Base-by-base conservation (phyloP, 2,888 invertebrate species). In the Spisula subtruncata region DNA sequence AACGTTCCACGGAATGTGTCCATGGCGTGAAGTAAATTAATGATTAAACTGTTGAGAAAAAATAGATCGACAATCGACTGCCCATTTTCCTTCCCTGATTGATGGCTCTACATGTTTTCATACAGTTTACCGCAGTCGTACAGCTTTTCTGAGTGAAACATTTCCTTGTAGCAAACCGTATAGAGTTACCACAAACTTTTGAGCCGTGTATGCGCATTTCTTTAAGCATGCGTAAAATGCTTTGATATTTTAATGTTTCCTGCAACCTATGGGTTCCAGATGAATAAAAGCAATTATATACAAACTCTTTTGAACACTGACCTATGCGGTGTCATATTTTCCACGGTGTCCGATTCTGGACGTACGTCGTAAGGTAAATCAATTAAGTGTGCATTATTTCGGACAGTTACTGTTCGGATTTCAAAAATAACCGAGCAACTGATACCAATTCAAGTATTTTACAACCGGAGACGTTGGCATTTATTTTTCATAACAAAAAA, bases 211-310 rank as follows among this genome's bases (percentile, higher is more conserved):
- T 54, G n/a, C 54, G 25, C 32, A 83, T 82, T 87, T 87, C 83
- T 80, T 46, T 54, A 89, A 83, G 66, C 60, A 88, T 83, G 81
- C 51, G 29, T 51, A 35, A 56, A 29, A 83, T 83, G 83, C 88
- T 90, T 90, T 90, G 90, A 90, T 86, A 83, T 79, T 84, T 85
- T 84, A 88, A 90, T 90, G 88, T 81, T 84, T 81, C 84, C 81
- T 81, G 71, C 81, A 81, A 84, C 60, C 66, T 54, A 89, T 80
- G 81, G 41, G 86, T 87, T 89, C 86, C 89, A 89, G 86, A 81
- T 80, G 87, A 81, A 35, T 89, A 51, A 56, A 81, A 80, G 71
- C 81, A 86, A 89, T 87, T 84, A 86, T 54, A 81, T 35, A 18
- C 54, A 41, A 79, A 75, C n/a, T 71, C 89, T 84, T 75, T 88